These are phyloP conservation scores for Phallusia fumigata DNA, from an alignment of 23 tunicate genomes.

Conservation along the genomic window DNA sequence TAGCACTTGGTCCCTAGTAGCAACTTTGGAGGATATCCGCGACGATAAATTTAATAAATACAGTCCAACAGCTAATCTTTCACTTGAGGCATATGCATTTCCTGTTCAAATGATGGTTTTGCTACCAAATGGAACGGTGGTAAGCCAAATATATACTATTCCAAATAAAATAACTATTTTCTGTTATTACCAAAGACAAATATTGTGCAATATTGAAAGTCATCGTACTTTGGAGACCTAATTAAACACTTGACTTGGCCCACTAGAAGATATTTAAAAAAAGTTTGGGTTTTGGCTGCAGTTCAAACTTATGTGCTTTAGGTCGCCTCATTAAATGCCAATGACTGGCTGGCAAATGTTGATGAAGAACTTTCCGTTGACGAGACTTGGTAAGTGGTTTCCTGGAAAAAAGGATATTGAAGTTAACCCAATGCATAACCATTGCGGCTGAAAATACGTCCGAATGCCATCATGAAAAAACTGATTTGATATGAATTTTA, in stretches of 20 bases:
- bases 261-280: too few relatives aligned
- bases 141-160: conserved; percentile 2
- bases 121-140: conserved; percentile 65
- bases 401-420: too few relatives aligned
- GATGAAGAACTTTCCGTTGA: neutral
- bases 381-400: conserved; percentile 16
- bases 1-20: conserved; percentile 54
- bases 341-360: conserved; percentile 49
- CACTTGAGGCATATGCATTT: conserved; percentile 39
- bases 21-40: conserved; percentile 20
- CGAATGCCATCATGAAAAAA: too few relatives aligned
- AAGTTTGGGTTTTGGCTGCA: neutral
- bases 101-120: conserved; percentile 59
- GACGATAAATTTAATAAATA: conserved; percentile 13
- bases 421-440: too few relatives aligned
- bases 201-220: too few relatives aligned
- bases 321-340: conserved; percentile 55
- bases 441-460: too few relatives aligned
- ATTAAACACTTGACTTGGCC: too few relatives aligned
- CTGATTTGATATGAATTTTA: too few relatives aligned
- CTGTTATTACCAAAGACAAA: too few relatives aligned
- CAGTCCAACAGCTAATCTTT: conserved; percentile 6
- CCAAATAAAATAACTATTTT: too few relatives aligned
- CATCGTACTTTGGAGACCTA: too few relatives aligned
- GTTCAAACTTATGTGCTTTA: neutral